Conservation (phyloP, 2,888 invertebrate genomes). For the Anthophora plumipes region DNA sequence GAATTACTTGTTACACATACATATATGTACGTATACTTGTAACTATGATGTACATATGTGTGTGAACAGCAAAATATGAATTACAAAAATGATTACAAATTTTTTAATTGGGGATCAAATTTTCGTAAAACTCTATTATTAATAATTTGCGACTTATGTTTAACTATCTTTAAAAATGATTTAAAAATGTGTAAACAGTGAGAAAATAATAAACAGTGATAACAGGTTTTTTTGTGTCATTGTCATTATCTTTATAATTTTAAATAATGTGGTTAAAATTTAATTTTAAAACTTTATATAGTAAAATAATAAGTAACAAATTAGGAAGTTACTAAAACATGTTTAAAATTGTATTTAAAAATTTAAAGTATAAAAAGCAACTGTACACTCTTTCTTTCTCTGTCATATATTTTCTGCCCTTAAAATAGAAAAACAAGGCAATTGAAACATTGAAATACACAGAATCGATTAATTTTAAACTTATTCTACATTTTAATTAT, state of each 20-base stretch:
- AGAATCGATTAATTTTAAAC: background rate
- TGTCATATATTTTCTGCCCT: background rate
- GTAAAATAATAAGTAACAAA: background rate
- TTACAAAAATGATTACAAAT: constrained; percentile 39
- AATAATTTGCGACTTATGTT: constrained; percentile 27
- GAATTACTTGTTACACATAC: constrained; percentile 57
- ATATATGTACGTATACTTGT: constrained; percentile 55
- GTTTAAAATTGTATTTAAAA: background rate
- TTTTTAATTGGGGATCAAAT: constrained; percentile 58
- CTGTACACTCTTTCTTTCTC: background rate
- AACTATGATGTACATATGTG: constrained; percentile 53
- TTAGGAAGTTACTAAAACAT: constrained; percentile 7
- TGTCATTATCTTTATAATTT: constrained; percentile 27
- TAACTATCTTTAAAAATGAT: constrained; percentile 33
- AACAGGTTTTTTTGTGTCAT: constrained; percentile 36
- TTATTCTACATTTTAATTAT: background rate
- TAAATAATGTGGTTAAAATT: constrained; percentile 17
- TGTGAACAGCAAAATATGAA: constrained; percentile 55
- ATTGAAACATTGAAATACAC: background rate
- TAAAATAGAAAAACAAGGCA: background rate
- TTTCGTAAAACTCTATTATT: constrained; percentile 57
- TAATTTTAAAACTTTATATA: constrained; percentile 7
- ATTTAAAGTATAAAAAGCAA: background rate
- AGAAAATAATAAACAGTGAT: constrained; percentile 54
- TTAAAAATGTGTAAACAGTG: constrained; percentile 37